phyloP scores from a whole-genome alignment of 2,888 invertebrate genomes.

The Sepioteuthis lessoniana region DNA sequence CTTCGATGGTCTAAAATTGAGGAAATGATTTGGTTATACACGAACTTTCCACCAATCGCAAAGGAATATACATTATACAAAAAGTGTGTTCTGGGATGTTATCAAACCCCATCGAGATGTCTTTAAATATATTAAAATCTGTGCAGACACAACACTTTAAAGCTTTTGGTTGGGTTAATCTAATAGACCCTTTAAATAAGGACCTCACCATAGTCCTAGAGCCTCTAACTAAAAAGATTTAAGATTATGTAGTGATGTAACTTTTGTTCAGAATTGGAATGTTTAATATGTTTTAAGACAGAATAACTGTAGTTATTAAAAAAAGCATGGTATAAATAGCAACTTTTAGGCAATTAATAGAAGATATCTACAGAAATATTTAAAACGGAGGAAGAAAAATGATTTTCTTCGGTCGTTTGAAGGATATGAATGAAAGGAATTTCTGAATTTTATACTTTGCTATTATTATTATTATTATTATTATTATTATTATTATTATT shows the following conservation, averaged over 20 bases:
- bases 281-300: conserved; percentile 11
- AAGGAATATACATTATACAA: neutral
- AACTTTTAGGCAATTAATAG: neutral
- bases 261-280: neutral
- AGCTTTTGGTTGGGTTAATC: neutral
- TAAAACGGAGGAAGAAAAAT: neutral
- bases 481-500: neutral
- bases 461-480: neutral
- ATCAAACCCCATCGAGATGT: neutral
- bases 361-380: neutral
- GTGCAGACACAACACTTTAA: neutral
- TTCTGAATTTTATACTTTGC: neutral
- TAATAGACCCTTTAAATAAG: neutral
- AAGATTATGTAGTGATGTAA: neutral
- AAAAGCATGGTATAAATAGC: neutral
- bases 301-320: neutral
- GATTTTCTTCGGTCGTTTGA: neutral
- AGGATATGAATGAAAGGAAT: neutral
- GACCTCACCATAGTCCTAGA: neutral
- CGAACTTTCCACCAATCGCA: neutral
- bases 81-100: neutral
- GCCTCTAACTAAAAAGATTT: neutral
- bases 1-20: neutral
- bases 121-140: neutral
- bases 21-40: conserved; percentile 33